Evolutionary conservation across 2,113 vertebrate genomes (phyloP).

Genomic region (Forbesichthys agassizii): DNA sequence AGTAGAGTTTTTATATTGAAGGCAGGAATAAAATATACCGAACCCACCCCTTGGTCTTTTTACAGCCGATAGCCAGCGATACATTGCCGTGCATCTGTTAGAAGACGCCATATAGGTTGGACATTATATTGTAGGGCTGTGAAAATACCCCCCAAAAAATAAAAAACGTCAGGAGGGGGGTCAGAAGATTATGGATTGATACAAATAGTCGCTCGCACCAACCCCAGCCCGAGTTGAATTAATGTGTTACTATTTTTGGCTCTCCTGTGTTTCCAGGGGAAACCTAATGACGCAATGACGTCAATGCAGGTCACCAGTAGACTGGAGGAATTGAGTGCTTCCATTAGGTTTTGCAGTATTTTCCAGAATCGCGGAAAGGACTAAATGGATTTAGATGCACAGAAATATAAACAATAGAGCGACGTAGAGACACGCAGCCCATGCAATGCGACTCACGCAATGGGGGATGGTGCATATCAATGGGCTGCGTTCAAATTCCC

Average conservation of each 20-base stretch:
- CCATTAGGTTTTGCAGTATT: constrained; percentile 80
- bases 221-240: constrained; percentile 82
- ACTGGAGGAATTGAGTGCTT: constrained; percentile 87
- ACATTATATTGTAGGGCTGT: constrained; percentile 16
- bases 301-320: constrained; percentile 96
- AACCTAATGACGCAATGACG: constrained; percentile 99
- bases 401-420: constrained; percentile 50
- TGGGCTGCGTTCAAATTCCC: constrained; percentile 69
- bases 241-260: constrained; percentile 92
- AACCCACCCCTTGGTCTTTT: constrained; percentile 15
- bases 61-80: constrained; percentile 42
- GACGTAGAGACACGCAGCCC: constrained; percentile 40
- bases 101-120: not conserved
- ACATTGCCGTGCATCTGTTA: constrained; percentile 29
- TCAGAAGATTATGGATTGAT: constrained; percentile 73
- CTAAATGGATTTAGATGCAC: constrained; percentile 67
- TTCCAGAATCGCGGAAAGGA: constrained; percentile 72
- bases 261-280: constrained; percentile 95
- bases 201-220: constrained; percentile 81
- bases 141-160: constrained; percentile 6
- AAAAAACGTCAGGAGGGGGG: not conserved
- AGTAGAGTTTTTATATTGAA: constrained; percentile 35
- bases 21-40: constrained; percentile 48
- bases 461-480: constrained; percentile 63
- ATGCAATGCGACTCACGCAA: constrained; percentile 65